These are phyloP conservation scores for Orthosia cruda DNA, from an alignment of 2,888 invertebrate species.

Conservation along the genomic window DNA sequence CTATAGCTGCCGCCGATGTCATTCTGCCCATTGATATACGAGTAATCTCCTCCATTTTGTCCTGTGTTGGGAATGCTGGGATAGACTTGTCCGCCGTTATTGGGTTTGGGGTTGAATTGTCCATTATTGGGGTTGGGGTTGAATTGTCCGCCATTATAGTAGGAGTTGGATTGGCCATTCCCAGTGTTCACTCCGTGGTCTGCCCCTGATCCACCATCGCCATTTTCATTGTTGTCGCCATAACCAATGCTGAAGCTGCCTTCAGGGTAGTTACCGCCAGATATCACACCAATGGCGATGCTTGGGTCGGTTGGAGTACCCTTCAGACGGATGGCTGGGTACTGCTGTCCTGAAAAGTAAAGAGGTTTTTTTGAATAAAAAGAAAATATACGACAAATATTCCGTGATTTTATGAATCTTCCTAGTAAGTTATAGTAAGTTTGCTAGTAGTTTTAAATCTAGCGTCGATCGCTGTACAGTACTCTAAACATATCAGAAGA, in stretches of 20 bases:
- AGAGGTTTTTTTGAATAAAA: background rate
- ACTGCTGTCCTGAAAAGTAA: slow-evolving; percentile 41
- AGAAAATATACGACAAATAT: too few species aligned
- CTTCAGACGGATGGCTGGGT: slow-evolving; percentile 1
- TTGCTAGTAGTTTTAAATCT: too few species aligned
- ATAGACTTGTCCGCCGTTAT: background rate
- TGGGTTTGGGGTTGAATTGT: background rate
- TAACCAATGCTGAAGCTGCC: slow-evolving; percentile 52
- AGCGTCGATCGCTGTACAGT: too few species aligned
- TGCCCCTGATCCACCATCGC: slow-evolving; percentile 8
- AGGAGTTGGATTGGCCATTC: slow-evolving; percentile 5
- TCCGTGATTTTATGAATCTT: too few species aligned
- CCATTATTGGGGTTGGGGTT: slow-evolving; percentile 5
- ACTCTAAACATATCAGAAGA: too few species aligned
- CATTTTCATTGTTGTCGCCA: slow-evolving; percentile 8
- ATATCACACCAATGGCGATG: slow-evolving; percentile 29
- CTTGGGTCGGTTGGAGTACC: slow-evolving; percentile 38
- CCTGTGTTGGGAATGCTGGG: background rate
- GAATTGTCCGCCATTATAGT: slow-evolving; percentile 1
- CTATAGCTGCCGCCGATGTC: slow-evolving; percentile 13
- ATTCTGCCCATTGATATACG: slow-evolving; percentile 27
- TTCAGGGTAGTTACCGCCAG: slow-evolving; percentile 34
- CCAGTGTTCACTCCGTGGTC: slow-evolving; percentile 12
- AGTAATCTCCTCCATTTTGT: slow-evolving; percentile 18
- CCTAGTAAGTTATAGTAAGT: too few species aligned